Base-by-base conservation (phyloP, 2,888 invertebrate species). In the Hermodice carunculata region DNA sequence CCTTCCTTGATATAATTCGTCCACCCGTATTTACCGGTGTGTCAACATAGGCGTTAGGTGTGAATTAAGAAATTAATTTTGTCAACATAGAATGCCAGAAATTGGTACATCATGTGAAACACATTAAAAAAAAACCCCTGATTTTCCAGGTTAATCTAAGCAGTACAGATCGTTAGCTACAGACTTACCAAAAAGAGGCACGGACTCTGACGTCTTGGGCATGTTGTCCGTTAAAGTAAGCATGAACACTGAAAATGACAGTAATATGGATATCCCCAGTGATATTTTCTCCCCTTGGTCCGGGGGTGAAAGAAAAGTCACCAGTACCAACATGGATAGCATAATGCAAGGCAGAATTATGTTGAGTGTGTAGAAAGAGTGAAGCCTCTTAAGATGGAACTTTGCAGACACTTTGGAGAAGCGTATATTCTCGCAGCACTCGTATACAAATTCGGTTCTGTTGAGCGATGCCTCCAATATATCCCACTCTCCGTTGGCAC, bases 401-500 rank as follows among this genome's bases (percentile, higher is more conserved):
- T 11, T n/a, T 14, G 37, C 37, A 8, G 17, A 37, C 11, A 37
- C 37, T 37, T 37, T 37, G 17, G 37, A 37, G 37, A 37, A 37
- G 37, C 37, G 37, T 37, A 37, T 37, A 8, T 59, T 56, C 19
- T 56, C 56, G 42, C 64, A 61, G 40, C 49, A 59, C 2, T n/a
- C 37, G 42, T 57, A 57, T 4, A 42, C n/a, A 44, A 60, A 63
- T 14, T 58, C 57, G 29, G 22, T 29, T 22, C 58, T 19, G 14
- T 32, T 32, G 1, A 64, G 46, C n/a, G 43, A 57, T 1, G 69
- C 61, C n/a, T 37, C 24, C 17, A 61, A 57, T 14, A 73, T 63
- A 8, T 61, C 60, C 73, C 73, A 73, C 44, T 73, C 73, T 8
- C 71, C 71, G 42, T 73, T 71, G 32, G 43, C 57, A 17, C 52